Base-by-base conservation (phyloP, 2,888 invertebrate genomes). In the Coleophora deauratella region DNA sequence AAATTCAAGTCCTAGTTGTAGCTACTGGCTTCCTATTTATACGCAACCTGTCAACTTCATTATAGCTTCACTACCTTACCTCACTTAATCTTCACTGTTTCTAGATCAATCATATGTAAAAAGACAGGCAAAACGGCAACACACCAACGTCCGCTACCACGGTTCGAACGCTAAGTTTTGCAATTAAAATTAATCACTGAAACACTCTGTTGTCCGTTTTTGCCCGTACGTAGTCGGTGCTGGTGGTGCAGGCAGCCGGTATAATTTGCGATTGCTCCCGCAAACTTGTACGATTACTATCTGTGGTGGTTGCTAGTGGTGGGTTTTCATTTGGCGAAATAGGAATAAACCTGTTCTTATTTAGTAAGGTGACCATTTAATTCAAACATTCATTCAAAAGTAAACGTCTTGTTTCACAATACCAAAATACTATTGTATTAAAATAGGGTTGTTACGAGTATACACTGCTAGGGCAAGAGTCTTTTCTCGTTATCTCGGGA, bases 181-280 rank as follows among this genome's bases (percentile, higher is more conserved):
- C 68, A 69, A 71, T 72, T 68, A 69, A 72, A 72, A 69, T 72
- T 70, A 70, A 72, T 70, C 66, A 64, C 62, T 55, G 50, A 55
- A 62, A 60, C 51, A 55, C 48, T 51, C 46, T 53, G 56, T 51
- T 59, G 54, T 56, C 55, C 56, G 65, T 67, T 70, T 63, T 67
- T 66, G 62, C 58, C 44, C 38, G 46, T 41, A 50, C 45, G 43
- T 42, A 42, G 40, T 43, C 27, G 34, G 30, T 33, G 38, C 3
- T 6, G 21, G 21, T 21, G 21, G 3, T 21, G 21, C 21, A 21
- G 21, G 21, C 21, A 21, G 21, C 21, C 41, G 37, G 41, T 36
- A 39, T 41, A 46, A 46, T 46, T 43, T 46, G 46, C 42, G 44
- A 31, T 30, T 9, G 32, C 30, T 32, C 38, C 35, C 27, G 28